These are phyloP conservation scores for Crotalus helleri DNA, from an alignment of 2,113 vertebrate species.

Conservation along the genomic window DNA sequence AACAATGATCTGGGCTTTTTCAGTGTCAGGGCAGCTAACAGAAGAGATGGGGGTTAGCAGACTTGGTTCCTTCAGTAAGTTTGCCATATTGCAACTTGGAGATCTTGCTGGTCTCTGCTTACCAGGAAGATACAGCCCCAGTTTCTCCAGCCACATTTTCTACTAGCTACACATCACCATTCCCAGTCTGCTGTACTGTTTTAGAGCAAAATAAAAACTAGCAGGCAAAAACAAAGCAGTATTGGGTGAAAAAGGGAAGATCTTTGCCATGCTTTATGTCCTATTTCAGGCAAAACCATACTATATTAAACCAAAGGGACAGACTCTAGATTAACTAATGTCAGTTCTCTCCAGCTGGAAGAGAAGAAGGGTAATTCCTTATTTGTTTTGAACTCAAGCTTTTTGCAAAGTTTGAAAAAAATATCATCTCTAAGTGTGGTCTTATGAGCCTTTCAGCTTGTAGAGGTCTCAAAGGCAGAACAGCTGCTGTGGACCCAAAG, in stretches of 20 bases:
- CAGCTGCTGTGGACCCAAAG: background rate
- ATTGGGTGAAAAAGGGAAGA: background rate
- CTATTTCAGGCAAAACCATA: background rate
- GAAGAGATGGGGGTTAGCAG: background rate
- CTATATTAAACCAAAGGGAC: background rate
- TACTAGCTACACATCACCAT: background rate
- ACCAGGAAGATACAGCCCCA: background rate
- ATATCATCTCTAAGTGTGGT: background rate
- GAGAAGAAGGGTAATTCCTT: background rate
- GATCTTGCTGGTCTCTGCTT: background rate
- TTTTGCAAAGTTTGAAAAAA: background rate
- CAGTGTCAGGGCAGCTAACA: background rate
- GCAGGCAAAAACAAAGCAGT: background rate
- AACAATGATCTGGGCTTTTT: conserved; percentile 34
- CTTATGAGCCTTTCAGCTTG: background rate
- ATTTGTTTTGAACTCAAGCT: background rate
- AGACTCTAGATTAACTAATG: background rate
- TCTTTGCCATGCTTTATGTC: background rate
- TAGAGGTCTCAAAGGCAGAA: background rate
- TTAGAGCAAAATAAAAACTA: background rate
- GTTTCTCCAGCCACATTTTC: background rate
- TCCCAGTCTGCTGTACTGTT: background rate
- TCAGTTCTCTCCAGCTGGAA: background rate
- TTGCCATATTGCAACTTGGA: conserved; percentile 14
- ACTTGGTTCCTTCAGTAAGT: fast-evolving